Evolutionary conservation across 2,888 invertebrate species (phyloP), one percentile per base, ranked within the genome.

Genomic region (Ashinkailepas kermadecensis): DNA sequence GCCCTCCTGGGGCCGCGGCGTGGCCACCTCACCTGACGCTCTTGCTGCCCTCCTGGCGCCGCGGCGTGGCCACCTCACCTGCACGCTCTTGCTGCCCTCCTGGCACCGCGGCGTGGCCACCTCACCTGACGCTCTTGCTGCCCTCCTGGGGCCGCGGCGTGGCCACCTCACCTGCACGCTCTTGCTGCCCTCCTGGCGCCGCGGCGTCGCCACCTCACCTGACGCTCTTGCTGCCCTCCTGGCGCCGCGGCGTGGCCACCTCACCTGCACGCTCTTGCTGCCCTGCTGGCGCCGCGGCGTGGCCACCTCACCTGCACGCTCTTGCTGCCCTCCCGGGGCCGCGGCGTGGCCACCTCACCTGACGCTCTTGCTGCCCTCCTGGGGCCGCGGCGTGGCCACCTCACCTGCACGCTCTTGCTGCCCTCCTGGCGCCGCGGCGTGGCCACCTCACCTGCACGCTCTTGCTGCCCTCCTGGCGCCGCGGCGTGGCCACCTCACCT

Each of bases 211-310:
- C 39, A 39, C 9, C 81, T 58, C 12, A 79, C 79, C 79, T 79
- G n/a, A 81, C 74, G 23, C 59, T 80, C 78, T 84, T 85, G 70
- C 81, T 84, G 85, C 87, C 95, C 88, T 95, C 93, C 88, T 95
- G 95, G 85, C 92, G 91, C n/a, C n/a, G n/a, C n/a, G n/a, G n/a
- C 39, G 39, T 39, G 4, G 39, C 39, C 39, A 39, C 9, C 81
- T 58, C 12, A 79, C 79, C 79, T 79, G n/a, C 58, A 81, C 74
- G 23, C 59, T 80, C 78, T 84, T 85, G 70, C 81, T 84, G 85
- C 87, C 95, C 88, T 95, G 93, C 88, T 95, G 95, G 85, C 92
- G 91, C n/a, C n/a, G n/a, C n/a, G n/a, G n/a, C 39, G 39, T 39
- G 4, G 39, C 39, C 39, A 39, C 9, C 81, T 58, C 12, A 79